phyloP scores from a whole-genome alignment of 1,140 invertebrate genomes.

The Drosophila orena region DNA sequence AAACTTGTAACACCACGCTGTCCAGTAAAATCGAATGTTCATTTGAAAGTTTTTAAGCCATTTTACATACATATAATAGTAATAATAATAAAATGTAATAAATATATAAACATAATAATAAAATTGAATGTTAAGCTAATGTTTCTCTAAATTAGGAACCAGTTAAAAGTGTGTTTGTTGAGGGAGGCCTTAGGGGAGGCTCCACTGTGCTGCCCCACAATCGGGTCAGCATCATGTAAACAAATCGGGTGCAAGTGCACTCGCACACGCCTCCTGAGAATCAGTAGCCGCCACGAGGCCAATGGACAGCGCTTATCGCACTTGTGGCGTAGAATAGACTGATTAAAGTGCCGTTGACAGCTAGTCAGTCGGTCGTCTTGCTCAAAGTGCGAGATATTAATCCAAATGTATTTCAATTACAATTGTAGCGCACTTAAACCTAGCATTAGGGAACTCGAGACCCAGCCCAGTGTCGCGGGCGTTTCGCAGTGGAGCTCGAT shows the following conservation, averaged over 20 bases:
- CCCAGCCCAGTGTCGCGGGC: conserved; percentile 9
- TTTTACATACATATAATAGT: too few relatives aligned
- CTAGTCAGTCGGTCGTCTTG: conserved; percentile 48
- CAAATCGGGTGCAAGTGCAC: conserved; percentile 45
- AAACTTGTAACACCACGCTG: background rate
- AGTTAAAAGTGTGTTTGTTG: background rate
- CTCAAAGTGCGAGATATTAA: conserved; percentile 43
- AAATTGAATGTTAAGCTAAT: too few relatives aligned
- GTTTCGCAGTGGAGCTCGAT: background rate
- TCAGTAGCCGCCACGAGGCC: conserved; percentile 11
- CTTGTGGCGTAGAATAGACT: conserved; percentile 32
- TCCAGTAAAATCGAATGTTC: background rate
- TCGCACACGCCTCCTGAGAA: background rate
- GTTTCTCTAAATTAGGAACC: too few relatives aligned
- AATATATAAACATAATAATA: too few relatives aligned
- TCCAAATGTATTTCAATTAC: conserved; percentile 43
- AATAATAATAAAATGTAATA: too few relatives aligned
- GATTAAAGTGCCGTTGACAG: conserved; percentile 51
- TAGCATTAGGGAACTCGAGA: conserved; percentile 4
- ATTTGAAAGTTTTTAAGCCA: background rate
- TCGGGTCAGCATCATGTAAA: conserved; percentile 37
- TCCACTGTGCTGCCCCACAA: conserved; percentile 13
- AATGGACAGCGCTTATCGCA: conserved; percentile 45
- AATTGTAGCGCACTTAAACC: conserved; percentile 42
- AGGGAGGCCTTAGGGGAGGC: too few relatives aligned